Percentiles rank a stretch among this genome's conserved stretches.
Conservation (phyloP, 2,113 vertebrate genomes). For the Thomomys bottae region DNA sequence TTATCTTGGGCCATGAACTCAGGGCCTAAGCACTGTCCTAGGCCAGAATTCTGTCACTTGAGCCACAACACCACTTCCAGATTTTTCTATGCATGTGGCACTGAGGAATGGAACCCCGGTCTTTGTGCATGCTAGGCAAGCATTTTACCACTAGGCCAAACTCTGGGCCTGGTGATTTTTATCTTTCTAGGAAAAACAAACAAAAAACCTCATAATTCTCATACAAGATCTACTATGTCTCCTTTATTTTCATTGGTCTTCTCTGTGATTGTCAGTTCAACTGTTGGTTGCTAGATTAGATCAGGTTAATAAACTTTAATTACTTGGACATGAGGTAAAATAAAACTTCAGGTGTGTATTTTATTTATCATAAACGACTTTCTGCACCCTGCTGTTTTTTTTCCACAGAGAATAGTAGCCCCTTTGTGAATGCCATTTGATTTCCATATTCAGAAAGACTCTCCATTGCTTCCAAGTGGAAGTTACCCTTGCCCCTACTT, state of each 20-base stretch:
- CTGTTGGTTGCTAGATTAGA: conserved; percentile 27
- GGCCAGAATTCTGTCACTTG: too few relatives aligned
- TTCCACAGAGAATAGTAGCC: not conserved
- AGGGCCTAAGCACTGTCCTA: too few relatives aligned
- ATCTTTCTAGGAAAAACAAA: not conserved
- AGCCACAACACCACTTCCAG: too few relatives aligned
- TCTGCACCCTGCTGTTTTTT: conserved; percentile 34
- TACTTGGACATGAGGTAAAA: not conserved
- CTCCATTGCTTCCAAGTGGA: conserved; percentile 19
- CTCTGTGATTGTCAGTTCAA: conserved; percentile 3
- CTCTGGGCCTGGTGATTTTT: too few relatives aligned
- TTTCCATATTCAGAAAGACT: conserved; percentile 8
- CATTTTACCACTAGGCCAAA: too few relatives aligned
- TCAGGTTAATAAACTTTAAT: not conserved
- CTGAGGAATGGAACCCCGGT: too few relatives aligned
- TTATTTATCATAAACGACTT: not conserved
- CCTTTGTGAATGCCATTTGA: conserved; percentile 29
- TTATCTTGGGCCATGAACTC: too few relatives aligned
- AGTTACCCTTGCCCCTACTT: not conserved
- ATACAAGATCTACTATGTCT: conserved; percentile 21
- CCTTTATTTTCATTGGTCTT: conserved; percentile 50
- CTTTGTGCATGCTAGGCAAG: too few relatives aligned
- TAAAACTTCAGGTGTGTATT: not conserved
- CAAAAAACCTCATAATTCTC: too few relatives aligned
- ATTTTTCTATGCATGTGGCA: too few relatives aligned